Evolutionary conservation across 2,888 invertebrate species (phyloP), one percentile per base, ranked within the genome.

Genomic region (Aphodius sticticus): DNA sequence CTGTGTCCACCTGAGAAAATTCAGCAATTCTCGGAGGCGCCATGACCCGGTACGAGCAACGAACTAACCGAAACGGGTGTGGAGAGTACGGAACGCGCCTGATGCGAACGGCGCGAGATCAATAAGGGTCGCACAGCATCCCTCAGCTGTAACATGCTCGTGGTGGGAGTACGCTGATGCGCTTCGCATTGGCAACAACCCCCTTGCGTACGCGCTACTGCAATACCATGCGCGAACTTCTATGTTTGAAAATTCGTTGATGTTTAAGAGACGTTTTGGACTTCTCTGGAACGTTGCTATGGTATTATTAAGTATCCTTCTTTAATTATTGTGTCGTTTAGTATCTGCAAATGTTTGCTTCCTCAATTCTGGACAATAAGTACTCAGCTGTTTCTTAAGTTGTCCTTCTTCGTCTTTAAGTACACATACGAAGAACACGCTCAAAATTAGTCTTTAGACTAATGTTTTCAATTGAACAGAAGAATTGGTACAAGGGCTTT

Each of bases 61-160:
- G 53, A 3, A 53, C 53, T 80, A 82, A 82, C 82, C 82, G 82
- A 81, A 83, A 83, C 87, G 87, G 87, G 86, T 86, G 87, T 86
- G 86, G 86, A 86, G 83, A 53, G 12, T 7, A 53, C 53, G 2
- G 26, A 84, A 82, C 84, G 84, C 86, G 82, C 83, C 82, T 81
- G 81, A 83, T 82, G 84, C 84, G 84, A 85, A 83, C 86, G 86
- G 86, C 87, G 84, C 84, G 85, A 85, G 87, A 87, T 87, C 87
- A 87, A 87, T 87, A 87, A 87, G 86, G 86, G 86, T 87, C 87
- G 86, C 86, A 86, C 86, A 86, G 87, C 87, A 86, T 87, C 87
- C 53, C 12, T 53, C 86, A 86, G 86, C 85, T 81, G 79, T 80
- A 77, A 75, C 72, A 53, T 53, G 9, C 53, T 5, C 53, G 53